Conservation (phyloP, 2,113 vertebrate genomes). For the Diadophis punctatus region DNA sequence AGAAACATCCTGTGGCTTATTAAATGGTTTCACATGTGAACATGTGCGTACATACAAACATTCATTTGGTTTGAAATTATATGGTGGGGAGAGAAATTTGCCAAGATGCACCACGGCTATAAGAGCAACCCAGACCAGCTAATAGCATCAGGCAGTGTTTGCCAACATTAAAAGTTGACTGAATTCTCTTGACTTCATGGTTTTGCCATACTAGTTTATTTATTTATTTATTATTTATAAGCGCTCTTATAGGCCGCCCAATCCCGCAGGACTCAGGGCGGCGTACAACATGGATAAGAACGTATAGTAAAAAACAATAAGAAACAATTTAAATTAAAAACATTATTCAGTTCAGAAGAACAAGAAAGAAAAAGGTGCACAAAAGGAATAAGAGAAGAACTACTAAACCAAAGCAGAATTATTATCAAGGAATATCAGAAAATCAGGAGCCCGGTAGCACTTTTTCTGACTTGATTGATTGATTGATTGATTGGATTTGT, state of each 20-base stretch:
- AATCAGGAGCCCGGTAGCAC: neutral
- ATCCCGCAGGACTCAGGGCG: too few relatives aligned
- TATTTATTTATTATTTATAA: too few relatives aligned
- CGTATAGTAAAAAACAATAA: too few relatives aligned
- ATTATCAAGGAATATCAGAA: neutral
- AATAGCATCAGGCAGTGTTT: neutral
- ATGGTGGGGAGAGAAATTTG: neutral
- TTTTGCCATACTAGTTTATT: fast-evolving
- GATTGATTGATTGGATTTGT: neutral
- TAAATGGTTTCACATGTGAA: neutral
- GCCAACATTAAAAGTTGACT: neutral
- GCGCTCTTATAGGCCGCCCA: too few relatives aligned
- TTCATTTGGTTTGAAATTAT: neutral
- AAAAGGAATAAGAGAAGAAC: neutral
- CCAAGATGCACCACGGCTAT: neutral
- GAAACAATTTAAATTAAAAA: too few relatives aligned
- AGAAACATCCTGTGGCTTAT: neutral
- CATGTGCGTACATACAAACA: neutral
- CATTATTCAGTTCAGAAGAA: neutral
- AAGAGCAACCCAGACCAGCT: neutral
- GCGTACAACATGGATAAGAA: too few relatives aligned
- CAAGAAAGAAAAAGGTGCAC: neutral
- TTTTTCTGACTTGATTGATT: neutral
- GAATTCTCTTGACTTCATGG: neutral
- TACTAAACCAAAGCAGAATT: neutral